Evolutionary conservation across 2,797 vertebrate genomes (phyloP), one percentile per base, ranked within the genome.

Genomic region (Peromyscus aztecus): DNA sequence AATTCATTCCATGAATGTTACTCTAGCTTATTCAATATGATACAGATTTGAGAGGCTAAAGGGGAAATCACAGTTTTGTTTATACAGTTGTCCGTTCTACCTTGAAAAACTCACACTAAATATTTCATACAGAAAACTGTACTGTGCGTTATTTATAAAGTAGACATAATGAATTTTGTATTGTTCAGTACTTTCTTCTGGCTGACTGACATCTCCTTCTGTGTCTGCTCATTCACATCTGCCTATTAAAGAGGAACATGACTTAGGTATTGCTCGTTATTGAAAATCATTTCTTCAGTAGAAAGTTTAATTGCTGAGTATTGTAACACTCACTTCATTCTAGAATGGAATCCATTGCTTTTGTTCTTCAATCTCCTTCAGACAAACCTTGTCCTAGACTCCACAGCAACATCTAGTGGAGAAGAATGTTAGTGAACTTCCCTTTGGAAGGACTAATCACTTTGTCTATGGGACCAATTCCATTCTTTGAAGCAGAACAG

Each of bases 391-490:
- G 31, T 29, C 27, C 27, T 6, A 6, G 40, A 11, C 21, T 23
- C n/a, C 31, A 73, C 29, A 88, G 59, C 6, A 34, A 27, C 49
- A 37, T 27, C 27, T 37, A 6, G 40, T 49, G 63, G 89, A n/a
- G n/a, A 4, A 40, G 37, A 89, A 95, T 81, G 52, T 16, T 76
- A 85, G 71, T 71, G 55, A 82, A 76, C 0, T 34, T 98, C 17
- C 10, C 92, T 96, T 76, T 63, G 0, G 4, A n/a, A 24, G 7
- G 37, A n/a, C 59, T 61, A 23, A 57, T 94, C 43, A 37, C 65
- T 0, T 1, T 92, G 93, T 46, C 78, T 87, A 87, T 71, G 90
- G 40, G 43, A n/a, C 46, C 0, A 11, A 94, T 96, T 97, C n/a
- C 19, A 94, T 90, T 90, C 52, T 93, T 73, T 78, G 52, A 40